Conservation (phyloP, 1,140 invertebrate species). For the Bradynema listronoti region DNA sequence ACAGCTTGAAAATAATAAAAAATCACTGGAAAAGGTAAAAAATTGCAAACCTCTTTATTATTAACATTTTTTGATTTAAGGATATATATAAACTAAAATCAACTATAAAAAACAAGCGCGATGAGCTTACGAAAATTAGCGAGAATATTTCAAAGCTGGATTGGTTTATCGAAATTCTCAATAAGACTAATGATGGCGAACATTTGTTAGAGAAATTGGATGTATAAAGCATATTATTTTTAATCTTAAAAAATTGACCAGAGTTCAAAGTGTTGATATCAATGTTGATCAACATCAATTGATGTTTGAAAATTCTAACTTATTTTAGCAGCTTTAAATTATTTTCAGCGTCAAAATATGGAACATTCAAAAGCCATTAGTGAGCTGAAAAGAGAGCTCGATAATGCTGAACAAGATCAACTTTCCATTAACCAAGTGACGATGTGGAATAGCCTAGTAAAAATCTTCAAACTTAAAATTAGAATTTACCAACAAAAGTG, state of each 20-base stretch:
- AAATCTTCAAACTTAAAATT: conserved; percentile 34
- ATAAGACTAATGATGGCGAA: not conserved
- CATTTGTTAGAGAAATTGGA: too few species aligned
- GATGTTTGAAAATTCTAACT: too few species aligned
- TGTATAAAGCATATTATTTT: too few species aligned
- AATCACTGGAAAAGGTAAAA: conserved; percentile 22
- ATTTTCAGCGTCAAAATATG: conserved; percentile 14
- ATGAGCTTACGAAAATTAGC: conserved; percentile 18
- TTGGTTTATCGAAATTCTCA: conserved; percentile 23
- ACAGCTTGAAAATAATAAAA: conserved; percentile 21
- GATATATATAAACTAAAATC: conserved; percentile 16
- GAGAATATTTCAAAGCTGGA: conserved; percentile 18
- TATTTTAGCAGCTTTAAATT: too few species aligned
- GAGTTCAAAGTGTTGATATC: too few species aligned
- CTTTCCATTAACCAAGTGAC: conserved; percentile 28
- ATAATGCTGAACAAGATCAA: not conserved
- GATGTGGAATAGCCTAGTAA: conserved; percentile 40
- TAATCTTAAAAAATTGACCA: too few species aligned
- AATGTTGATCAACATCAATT: too few species aligned
- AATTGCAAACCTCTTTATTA: conserved; percentile 6
- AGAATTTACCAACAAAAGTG: too few species aligned
- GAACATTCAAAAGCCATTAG: conserved; percentile 25
- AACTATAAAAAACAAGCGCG: conserved; percentile 16
- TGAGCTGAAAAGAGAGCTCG: conserved; percentile 15
- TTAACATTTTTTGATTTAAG: not conserved